Percentiles rank a stretch among this genome's conserved stretches.
Evolutionary conservation across 2,888 invertebrate genomes (phyloP).

Genomic region (Mylabris sibirica): DNA sequence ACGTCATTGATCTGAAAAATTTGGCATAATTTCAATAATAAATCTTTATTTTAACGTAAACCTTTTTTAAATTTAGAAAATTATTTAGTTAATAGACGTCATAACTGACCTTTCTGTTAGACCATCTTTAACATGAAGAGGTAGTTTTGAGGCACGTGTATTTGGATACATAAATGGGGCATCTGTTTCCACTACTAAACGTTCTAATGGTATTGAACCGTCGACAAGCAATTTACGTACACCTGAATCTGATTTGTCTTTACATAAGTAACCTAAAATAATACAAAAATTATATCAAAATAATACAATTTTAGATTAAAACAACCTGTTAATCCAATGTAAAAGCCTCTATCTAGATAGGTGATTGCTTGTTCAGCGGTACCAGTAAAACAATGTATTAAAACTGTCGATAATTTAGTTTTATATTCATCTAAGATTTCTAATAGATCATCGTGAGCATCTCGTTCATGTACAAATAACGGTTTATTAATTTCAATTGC

Average conservation of each 20-base stretch:
- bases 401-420: conserved; percentile 74
- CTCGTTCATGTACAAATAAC: conserved; percentile 89
- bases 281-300: conserved; percentile 16
- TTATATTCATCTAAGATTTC: conserved; percentile 70
- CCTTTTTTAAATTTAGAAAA: too few species aligned
- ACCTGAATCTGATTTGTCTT: conserved; percentile 92
- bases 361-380: conserved; percentile 81
- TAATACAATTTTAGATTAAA: background rate
- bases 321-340: conserved; percentile 81
- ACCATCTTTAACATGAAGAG: conserved; percentile 84
- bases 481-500: conserved; percentile 89
- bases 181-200: conserved; percentile 89
- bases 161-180: conserved; percentile 97
- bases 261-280: conserved; percentile 78
- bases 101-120: conserved; percentile 80
- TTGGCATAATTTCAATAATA: conserved; percentile 9
- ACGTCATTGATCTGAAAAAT: conserved; percentile 73
- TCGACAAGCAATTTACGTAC: conserved; percentile 84
- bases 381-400: conserved; percentile 93
- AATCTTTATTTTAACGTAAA: too few species aligned
- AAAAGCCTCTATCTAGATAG: conserved; percentile 86
- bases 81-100: background rate
- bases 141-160: conserved; percentile 90
- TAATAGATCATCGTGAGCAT: conserved; percentile 86
- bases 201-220: conserved; percentile 82